A percentile compares a stretch with the other conserved stretches of the same genome.
Evolutionary conservation across 2,888 invertebrate genomes (phyloP).

Genomic region (Caenorhabditis sp.): DNA sequence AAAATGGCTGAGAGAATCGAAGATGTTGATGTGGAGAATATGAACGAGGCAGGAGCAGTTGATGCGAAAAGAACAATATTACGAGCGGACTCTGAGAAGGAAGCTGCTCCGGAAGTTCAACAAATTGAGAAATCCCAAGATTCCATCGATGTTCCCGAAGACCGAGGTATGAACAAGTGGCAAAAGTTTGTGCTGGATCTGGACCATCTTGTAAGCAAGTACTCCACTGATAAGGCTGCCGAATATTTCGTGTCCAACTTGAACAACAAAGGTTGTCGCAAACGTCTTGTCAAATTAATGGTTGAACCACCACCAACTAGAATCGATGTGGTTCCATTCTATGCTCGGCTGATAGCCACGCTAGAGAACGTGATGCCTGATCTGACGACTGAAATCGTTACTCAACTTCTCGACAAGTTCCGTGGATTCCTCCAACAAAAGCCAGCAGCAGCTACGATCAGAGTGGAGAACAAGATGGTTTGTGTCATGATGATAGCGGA

Average conservation of each 20-base stretch:
- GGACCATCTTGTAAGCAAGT: conserved; percentile 77
- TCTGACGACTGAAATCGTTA: conserved; percentile 70
- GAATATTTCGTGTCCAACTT: conserved; percentile 77
- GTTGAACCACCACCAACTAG: conserved; percentile 64
- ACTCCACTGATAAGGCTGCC: conserved; percentile 79
- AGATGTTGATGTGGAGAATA: conserved; percentile 69
- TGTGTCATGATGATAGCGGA: conserved; percentile 77
- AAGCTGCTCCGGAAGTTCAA: too few relatives aligned
- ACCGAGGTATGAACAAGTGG: conserved; percentile 61
- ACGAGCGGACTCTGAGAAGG: conserved; percentile 27
- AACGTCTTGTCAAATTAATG: conserved; percentile 75
- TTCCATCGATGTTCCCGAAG: conserved; percentile 29
- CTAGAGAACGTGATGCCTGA: conserved; percentile 79
- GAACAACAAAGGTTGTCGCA: conserved; percentile 72
- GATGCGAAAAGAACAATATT: conserved; percentile 34
- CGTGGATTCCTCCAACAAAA: conserved; percentile 52
- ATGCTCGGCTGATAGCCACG: conserved; percentile 79
- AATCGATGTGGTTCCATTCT: conserved; percentile 80
- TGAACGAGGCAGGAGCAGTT: conserved; percentile 54
- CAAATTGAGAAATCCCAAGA: conserved; percentile 14
- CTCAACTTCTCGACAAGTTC: conserved; percentile 62
- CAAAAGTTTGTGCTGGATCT: conserved; percentile 74
- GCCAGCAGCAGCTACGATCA: neutral
- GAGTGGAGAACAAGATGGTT: conserved; percentile 60
- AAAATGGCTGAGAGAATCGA: conserved; percentile 65